phyloP scores from a whole-genome alignment of 2,113 vertebrate genomes.

The Spea multiplicata region DNA sequence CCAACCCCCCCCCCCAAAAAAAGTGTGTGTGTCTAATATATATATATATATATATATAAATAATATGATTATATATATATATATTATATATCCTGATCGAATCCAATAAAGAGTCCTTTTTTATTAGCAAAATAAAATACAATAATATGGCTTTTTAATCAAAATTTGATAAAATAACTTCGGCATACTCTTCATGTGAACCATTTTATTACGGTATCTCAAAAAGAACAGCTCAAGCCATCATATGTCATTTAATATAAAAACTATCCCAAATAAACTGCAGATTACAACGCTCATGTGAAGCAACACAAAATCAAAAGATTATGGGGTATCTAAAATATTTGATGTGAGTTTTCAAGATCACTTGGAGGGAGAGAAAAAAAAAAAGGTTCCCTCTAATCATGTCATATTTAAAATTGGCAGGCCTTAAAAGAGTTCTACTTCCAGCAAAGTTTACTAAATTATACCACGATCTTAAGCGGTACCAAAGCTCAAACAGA shows the following conservation, averaged over 20 bases:
- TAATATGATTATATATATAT: too few species aligned
- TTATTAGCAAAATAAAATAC: too few species aligned
- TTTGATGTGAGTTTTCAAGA: neutral
- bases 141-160: neutral
- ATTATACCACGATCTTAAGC: slow-evolving; percentile 1
- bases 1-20: too few species aligned
- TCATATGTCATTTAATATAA: neutral
- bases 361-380: neutral
- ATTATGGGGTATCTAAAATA: slow-evolving; percentile 24
- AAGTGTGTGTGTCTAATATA: too few species aligned
- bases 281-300: neutral
- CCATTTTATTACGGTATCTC: neutral
- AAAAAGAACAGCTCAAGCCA: neutral
- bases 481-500: neutral
- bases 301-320: slow-evolving; percentile 6
- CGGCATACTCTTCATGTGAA: neutral
- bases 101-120: too few species aligned
- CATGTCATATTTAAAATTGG: slow-evolving; percentile 18
- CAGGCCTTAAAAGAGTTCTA: neutral
- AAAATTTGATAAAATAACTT: neutral
- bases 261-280: neutral
- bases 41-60: too few species aligned
- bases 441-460: slow-evolving; percentile 1
- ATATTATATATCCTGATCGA: too few species aligned
- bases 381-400: slow-evolving; percentile 15